Evolutionary conservation across 2,113 vertebrate genomes (phyloP), one percentile per base, ranked within the genome.

Genomic region (Limanda limanda): DNA sequence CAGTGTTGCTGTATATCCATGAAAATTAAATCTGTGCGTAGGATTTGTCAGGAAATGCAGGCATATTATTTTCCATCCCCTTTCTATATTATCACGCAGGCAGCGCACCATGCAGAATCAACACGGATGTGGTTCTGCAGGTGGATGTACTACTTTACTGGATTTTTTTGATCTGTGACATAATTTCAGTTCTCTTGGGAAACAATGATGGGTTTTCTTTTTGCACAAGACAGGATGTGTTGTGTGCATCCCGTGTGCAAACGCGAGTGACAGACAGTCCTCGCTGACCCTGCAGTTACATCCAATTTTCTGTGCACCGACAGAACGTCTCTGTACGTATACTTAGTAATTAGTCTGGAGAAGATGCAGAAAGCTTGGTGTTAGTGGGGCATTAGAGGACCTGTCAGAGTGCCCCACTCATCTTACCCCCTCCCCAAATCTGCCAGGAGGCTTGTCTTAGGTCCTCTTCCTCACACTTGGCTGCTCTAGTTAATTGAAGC

Each of bases 401-500:
- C 81, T 88, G 85, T 88, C 83, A 88, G 61, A 81, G 48, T 37
- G 14, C 31, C 57, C 42, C 45, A 37, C 71, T 85, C 79, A 68
- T 80, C 62, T 51, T 18, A 24, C 37, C 48, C 35, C 21, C 51
- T 24, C 35, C 54, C 13, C 57, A 76, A 77, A 81, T 71, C 82
- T 85, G 89, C 86, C 86, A 87, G 47, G 62, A 85, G 35, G 61
- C 83, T 71, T 68, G 83, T 86, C 60, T 75, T 21, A 48, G 56
- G 55, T 69, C 84, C 69, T 82, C 82, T 70, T 68, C 70, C 88
- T 89, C 74, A 87, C 87, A 90, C 92, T 89, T 55, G 60, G 65
- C 83, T 91, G 88, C 90, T 84, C 78, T 72, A 85, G 80, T 88
- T 92, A 92, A 93, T 91, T 91, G 86, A 91, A 89, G 85, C 82